A percentile compares a stretch with the other conserved stretches of the same genome.
Conservation (phyloP, 2,113 vertebrate species). For the Ptilonorhynchus violaceus region DNA sequence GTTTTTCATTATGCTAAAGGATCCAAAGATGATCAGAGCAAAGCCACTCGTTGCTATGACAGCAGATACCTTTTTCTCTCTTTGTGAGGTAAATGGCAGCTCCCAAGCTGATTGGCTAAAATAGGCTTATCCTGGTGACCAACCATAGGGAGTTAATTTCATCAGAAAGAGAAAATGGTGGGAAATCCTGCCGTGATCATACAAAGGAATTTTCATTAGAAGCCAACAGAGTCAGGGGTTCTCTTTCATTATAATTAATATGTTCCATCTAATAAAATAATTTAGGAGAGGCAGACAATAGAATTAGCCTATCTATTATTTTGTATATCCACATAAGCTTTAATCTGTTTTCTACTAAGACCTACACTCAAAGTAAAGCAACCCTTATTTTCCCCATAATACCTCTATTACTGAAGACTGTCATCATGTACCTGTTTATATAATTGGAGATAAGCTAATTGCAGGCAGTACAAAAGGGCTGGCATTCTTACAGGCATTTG, state of each 20-base stretch:
- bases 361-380: conserved; percentile 64
- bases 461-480: conserved; percentile 61
- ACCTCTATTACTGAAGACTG: conserved; percentile 13
- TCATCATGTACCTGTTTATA: conserved; percentile 60
- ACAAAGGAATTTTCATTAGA: conserved; percentile 81
- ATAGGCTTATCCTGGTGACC: conserved; percentile 78
- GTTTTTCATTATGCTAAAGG: conserved; percentile 78
- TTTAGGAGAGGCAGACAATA: conserved; percentile 71
- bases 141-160: conserved; percentile 79
- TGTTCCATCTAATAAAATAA: conserved; percentile 76
- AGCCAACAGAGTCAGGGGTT: conserved; percentile 67
- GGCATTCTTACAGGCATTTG: conserved; percentile 46
- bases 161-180: conserved; percentile 74
- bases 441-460: conserved; percentile 71
- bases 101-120: conserved; percentile 83
- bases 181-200: conserved; percentile 70
- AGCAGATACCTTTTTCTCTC: conserved; percentile 73
- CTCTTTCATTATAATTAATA: conserved; percentile 76
- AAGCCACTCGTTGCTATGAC: conserved; percentile 79
- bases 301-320: conserved; percentile 66
- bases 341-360: conserved; percentile 67
- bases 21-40: conserved; percentile 74
- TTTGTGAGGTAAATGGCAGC: conserved; percentile 79
- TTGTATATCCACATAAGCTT: conserved; percentile 62
- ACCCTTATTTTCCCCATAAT: conserved; percentile 67